Percentiles rank a stretch among this genome's conserved stretches.
phyloP scores from a whole-genome alignment of 2,113 vertebrate genomes.

The Peromyscus polionotus region DNA sequence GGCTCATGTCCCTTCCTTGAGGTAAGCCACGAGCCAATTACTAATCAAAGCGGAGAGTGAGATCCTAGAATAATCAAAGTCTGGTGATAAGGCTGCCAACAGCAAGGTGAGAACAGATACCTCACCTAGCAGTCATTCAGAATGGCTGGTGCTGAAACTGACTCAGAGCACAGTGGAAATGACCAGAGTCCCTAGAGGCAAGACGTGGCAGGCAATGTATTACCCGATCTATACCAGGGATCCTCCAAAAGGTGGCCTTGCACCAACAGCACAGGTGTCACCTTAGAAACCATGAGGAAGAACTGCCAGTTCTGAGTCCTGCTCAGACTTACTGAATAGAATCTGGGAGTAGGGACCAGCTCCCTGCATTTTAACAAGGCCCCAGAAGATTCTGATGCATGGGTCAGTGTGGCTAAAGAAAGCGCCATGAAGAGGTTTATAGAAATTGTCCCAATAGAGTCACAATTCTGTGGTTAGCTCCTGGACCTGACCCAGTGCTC shows the following conservation, averaged over 20 bases:
- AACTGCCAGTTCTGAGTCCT: not conserved
- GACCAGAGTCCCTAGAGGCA: not conserved
- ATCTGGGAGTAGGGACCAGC: not conserved
- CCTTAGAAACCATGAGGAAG: not conserved
- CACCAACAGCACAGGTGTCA: not conserved
- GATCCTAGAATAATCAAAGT: not conserved
- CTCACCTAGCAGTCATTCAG: not conserved
- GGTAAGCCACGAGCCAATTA: not conserved
- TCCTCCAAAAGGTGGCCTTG: not conserved
- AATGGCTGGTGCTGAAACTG: not conserved
- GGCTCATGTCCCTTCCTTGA: not conserved
- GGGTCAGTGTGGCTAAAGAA: not conserved
- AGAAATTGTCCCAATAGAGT: not conserved
- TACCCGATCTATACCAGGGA: not conserved
- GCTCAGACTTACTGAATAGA: not conserved
- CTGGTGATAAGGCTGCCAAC: not conserved
- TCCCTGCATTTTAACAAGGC: not conserved
- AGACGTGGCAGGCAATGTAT: not conserved
- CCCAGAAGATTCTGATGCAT: not conserved
- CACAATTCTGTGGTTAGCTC: not conserved
- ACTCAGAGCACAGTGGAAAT: not conserved
- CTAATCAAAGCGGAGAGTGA: not conserved
- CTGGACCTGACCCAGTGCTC: not conserved
- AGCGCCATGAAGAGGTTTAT: not conserved
- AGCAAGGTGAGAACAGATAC: not conserved